Base-by-base conservation (phyloP, 2,797 vertebrate genomes). In the Acipenser oxyrinchus region DNA sequence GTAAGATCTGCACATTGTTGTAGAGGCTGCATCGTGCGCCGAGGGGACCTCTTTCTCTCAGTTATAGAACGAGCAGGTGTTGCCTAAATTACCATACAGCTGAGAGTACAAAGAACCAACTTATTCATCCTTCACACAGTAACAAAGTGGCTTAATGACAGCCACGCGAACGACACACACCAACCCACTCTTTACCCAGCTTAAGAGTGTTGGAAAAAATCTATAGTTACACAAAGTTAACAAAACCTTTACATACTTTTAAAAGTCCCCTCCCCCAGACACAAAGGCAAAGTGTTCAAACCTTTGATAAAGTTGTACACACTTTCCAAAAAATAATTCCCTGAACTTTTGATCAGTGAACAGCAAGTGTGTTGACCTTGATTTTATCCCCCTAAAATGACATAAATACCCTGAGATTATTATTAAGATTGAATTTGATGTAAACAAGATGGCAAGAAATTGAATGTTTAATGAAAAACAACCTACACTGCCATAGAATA, bases 71-170 rank as follows among this genome's bases (percentile, higher is more conserved):
- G 93, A 99, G 96, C 95, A 98, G 96, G 95, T 99, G 96, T 95
- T 95, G 92, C 83, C 84, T 79, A 87, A 91, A 99, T 99, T 99
- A 97, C 93, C 96, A 99, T 99, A 99, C 96, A 99, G 96, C 96
- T 99, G 96, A 99, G 92, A 94, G 95, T 93, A 95, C 95, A 96
- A 95, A 95, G 91, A 91, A 84, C 92, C 93, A 92, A 91, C 93
- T 93, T 93, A 93, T 93, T 93, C 94, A 89, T 90, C 82, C 86
- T 82, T 78, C 76, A 85, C 90, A 95, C 93, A 95, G 95, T 93
- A 92, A 92, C 94, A 94, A 93, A 91, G 94, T 93, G 93, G 88
- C 92, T 92, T 97, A 98, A 98, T 98, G 95, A 99, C 94, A 95
- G 96, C 95, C 96, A 98, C 95, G 96, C 95, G 95, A 96, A 87